Percentiles rank a stretch among this genome's conserved stretches.
Conservation (phyloP, 2,113 vertebrate genomes). For the Australoheros scitulus region DNA sequence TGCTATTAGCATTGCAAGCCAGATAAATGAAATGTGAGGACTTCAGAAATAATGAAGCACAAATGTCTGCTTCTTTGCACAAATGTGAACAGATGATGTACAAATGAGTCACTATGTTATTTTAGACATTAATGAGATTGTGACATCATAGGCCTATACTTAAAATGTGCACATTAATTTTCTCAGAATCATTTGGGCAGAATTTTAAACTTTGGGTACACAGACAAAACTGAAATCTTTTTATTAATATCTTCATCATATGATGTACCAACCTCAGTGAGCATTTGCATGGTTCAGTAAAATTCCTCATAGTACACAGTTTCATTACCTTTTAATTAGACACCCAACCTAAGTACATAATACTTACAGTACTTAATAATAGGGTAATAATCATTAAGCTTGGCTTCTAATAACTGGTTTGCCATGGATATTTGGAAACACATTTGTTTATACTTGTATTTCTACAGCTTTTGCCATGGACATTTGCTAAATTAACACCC, state of each 20-base stretch:
- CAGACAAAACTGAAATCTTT: neutral
- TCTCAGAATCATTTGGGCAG: neutral
- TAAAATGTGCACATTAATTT: neutral
- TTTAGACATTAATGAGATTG: neutral
- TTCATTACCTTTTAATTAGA: neutral
- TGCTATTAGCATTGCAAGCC: neutral
- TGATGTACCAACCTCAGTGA: neutral
- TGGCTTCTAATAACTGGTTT: neutral
- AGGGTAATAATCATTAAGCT: neutral
- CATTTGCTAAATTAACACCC: neutral
- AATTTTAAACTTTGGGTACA: neutral
- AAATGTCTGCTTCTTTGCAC: neutral
- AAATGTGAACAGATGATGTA: neutral
- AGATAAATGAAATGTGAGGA: neutral
- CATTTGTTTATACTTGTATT: neutral
- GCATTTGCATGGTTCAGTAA: neutral
- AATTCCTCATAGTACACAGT: neutral
- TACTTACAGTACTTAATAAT: neutral
- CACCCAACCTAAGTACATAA: neutral
- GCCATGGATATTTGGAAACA: neutral
- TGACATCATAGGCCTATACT: neutral
- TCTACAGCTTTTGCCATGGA: neutral
- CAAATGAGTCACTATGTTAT: neutral
- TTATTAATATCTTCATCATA: neutral
- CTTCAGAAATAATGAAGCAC: conserved; percentile 4